Base-by-base conservation (phyloP, 30 jellyfish, hydroid and myxozoan species). In the Cassiopea xamachana region DNA sequence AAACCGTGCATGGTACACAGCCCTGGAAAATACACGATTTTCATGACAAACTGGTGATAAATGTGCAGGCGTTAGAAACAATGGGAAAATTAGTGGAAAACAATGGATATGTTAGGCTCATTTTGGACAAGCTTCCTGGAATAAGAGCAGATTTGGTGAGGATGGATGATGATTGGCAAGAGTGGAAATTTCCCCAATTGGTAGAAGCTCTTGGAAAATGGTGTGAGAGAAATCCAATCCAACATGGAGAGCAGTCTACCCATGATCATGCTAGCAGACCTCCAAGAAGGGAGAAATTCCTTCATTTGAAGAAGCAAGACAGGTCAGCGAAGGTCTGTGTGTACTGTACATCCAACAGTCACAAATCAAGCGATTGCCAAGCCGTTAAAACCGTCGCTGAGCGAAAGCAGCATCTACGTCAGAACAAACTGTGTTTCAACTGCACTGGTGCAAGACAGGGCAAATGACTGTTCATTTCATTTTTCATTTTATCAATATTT, bases 151-250 rank as follows among this genome's bases (percentile, higher is more conserved):
- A 55, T 81, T 67, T 81, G 62, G 82, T 81, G 7, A 27, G 81
- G 9, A 9, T 81, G 81, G 82, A 81, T 17, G 90, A 81, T 12
- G 48, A 81, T 60, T 60, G 90, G 90, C 61, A 60, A n/a, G 48
- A 81, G 60, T 50, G 82, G 82, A 79, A 51, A 72, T 87, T 75
- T 77, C 80, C 87, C 49, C 64, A 86, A 46, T 80, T 86, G 1
- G 48, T 84, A 6, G 86, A 91, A 59, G 82, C 94, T 4, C 60
- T 82, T 46, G 39, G 91, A 46, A 75, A 91, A 75, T 90, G 93
- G 93, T 58, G 89, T 1, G 97, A 81, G 58, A 73, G 97, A 90
- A 90, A 90, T 58, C 93, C 90, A 74, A 55, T 73, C 55, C 62
- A 59, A 19, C 44, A 13, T 2, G 7, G 43, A 59, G 90, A 48